A percentile compares a stretch with the other conserved stretches of the same genome.
phyloP scores from a whole-genome alignment of 1,140 invertebrate species.

The Idris sp. region DNA sequence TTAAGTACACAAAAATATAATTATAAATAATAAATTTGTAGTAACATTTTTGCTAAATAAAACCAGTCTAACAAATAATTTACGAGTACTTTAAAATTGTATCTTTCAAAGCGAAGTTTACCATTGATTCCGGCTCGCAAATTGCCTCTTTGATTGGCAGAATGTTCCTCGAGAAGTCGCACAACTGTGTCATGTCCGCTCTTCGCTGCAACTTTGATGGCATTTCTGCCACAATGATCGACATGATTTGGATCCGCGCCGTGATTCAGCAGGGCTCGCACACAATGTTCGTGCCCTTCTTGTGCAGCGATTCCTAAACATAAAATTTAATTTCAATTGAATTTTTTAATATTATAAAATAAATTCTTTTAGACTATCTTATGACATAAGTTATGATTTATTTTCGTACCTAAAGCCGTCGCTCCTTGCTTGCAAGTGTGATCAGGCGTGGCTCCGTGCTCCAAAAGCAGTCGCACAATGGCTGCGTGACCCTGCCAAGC shows the following conservation, averaged over 20 bases:
- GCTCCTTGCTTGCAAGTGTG: conserved; percentile 96
- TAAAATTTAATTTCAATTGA: too few species aligned
- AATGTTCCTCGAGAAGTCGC: conserved; percentile 82
- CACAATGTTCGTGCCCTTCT: conserved; percentile 95
- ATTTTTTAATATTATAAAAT: too few species aligned
- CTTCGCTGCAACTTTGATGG: conserved; percentile 87
- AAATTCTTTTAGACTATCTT: too few species aligned
- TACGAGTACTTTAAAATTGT: too few species aligned
- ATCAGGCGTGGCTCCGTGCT: conserved; percentile 88
- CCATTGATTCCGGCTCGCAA: conserved; percentile 70
- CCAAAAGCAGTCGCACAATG: conserved; percentile 89
- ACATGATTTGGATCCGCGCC: conserved; percentile 95
- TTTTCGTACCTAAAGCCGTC: conserved; percentile 86
- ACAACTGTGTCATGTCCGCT: conserved; percentile 86
- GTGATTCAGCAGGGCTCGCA: conserved; percentile 89
- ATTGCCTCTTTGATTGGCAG: conserved; percentile 74
- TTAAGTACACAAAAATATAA: neutral
- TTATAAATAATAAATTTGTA: too few species aligned
- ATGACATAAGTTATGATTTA: too few species aligned
- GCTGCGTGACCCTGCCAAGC: conserved; percentile 95
- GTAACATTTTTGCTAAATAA: too few species aligned
- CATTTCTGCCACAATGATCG: conserved; percentile 92
- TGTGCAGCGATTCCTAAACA: conserved; percentile 86
- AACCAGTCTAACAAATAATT: too few species aligned
- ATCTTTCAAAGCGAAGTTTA: too few species aligned